These are phyloP conservation scores for Caenorhabditis virilis DNA, from an alignment of 2,888 invertebrate species.

Conservation along the genomic window DNA sequence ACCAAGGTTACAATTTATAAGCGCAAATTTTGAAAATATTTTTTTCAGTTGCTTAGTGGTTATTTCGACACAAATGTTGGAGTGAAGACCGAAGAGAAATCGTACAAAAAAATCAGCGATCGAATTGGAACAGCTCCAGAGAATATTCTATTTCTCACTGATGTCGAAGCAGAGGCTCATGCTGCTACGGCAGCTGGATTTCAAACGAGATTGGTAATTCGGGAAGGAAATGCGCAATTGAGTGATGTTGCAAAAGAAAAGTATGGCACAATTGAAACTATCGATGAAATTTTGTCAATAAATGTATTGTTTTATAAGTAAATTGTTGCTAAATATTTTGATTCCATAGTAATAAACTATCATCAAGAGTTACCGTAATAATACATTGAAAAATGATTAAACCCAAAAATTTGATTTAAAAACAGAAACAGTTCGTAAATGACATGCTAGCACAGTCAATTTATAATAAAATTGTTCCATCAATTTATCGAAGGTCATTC, in stretches of 20 bases:
- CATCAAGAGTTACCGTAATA: too few species aligned
- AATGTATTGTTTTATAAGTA: too few species aligned
- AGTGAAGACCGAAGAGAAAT: constrained; percentile 79
- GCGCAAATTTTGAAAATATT: neutral
- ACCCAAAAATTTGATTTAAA: too few species aligned
- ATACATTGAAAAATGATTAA: too few species aligned
- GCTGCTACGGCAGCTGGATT: constrained; percentile 82
- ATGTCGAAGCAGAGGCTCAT: constrained; percentile 82
- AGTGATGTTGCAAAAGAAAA: constrained; percentile 72
- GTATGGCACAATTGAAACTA: constrained; percentile 20
- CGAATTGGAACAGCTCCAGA: constrained; percentile 76
- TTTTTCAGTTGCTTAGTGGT: constrained; percentile 75
- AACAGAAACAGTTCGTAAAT: too few species aligned
- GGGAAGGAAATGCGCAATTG: constrained; percentile 81
- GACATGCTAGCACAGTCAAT: too few species aligned
- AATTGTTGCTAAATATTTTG: too few species aligned
- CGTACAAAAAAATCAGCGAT: constrained; percentile 80
- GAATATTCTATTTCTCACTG: constrained; percentile 84
- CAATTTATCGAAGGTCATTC: too few species aligned
- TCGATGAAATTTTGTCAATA: constrained; percentile 34
- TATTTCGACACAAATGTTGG: constrained; percentile 88
- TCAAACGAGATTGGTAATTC: constrained; percentile 76
- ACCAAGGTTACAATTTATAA: constrained; percentile 71
- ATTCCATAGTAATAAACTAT: too few species aligned
- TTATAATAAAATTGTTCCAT: too few species aligned